Conservation (phyloP, 1,140 invertebrate species). For the Calephelis nemesis region DNA sequence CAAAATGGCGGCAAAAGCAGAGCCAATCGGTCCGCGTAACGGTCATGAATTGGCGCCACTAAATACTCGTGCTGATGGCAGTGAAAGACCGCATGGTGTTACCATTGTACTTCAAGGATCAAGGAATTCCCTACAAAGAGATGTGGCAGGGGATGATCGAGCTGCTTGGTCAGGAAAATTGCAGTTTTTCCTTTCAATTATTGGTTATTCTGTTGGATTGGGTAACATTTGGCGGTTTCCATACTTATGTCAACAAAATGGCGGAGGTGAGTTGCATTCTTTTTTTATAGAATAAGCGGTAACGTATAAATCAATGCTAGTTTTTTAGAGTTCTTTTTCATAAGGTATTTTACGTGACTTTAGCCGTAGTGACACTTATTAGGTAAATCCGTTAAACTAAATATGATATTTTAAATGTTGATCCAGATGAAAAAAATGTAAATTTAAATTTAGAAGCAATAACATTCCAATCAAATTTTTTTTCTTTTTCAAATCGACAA, state of each 20-base stretch:
- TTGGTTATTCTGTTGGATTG: constrained; percentile 93
- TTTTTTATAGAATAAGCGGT: not conserved
- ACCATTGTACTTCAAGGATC: constrained; percentile 81
- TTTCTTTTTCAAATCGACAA: too few relatives aligned
- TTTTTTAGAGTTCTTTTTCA: too few relatives aligned
- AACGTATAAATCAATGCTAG: too few relatives aligned
- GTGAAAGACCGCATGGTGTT: constrained; percentile 81
- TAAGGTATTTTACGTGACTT: too few relatives aligned
- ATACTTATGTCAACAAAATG: constrained; percentile 96
- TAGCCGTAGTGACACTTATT: too few relatives aligned
- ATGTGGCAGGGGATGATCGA: constrained; percentile 81
- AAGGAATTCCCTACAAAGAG: constrained; percentile 65
- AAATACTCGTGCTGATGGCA: constrained; percentile 82
- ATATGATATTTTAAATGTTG: too few relatives aligned
- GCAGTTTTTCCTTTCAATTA: constrained; percentile 94
- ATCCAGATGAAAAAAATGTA: too few relatives aligned
- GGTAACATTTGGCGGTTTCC: constrained; percentile 98
- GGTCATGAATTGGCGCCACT: constrained; percentile 89
- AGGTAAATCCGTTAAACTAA: too few relatives aligned
- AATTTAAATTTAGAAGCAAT: too few relatives aligned
- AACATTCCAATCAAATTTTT: too few relatives aligned
- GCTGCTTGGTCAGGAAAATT: constrained; percentile 91
- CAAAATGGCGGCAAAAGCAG: constrained; percentile 73
- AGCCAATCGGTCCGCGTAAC: constrained; percentile 80
- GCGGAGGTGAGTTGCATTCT: constrained; percentile 88